Conservation (phyloP, 1,140 invertebrate genomes). For the Drosophila pseudoananassae region DNA sequence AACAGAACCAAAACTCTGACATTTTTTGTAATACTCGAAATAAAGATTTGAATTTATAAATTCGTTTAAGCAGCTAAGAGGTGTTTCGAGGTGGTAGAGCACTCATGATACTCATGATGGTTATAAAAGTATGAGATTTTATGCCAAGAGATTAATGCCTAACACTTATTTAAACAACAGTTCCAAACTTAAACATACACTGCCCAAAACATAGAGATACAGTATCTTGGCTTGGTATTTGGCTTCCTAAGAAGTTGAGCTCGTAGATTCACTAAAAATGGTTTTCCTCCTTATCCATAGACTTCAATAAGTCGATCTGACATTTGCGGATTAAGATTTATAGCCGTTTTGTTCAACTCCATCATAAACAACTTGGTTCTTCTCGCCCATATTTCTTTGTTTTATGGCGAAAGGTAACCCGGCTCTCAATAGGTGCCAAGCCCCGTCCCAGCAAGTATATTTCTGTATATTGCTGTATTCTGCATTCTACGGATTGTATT, state of each 20-base stretch:
- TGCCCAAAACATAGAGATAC: neutral
- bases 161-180: no score
- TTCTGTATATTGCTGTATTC: slow-evolving; percentile 14
- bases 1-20: neutral
- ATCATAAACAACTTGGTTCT: slow-evolving; percentile 40
- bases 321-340: slow-evolving; percentile 44
- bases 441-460: slow-evolving; percentile 25
- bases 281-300: slow-evolving; percentile 17
- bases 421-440: slow-evolving; percentile 52
- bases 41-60: slow-evolving; percentile 9
- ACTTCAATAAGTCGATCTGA: slow-evolving; percentile 36
- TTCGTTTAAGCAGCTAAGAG: neutral
- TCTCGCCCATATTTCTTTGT: slow-evolving; percentile 46
- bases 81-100: neutral
- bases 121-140: no score
- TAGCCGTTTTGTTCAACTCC: slow-evolving; percentile 40
- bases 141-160: no score
- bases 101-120: neutral
- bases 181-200: no score
- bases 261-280: slow-evolving; percentile 13
- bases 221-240: neutral
- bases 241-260: slow-evolving; percentile 5
- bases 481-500: slow-evolving; percentile 6
- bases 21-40: slow-evolving; percentile 4
- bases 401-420: slow-evolving; percentile 44